phyloP scores from a whole-genome alignment of 2,888 invertebrate genomes.

The Xanthorhoe designata region DNA sequence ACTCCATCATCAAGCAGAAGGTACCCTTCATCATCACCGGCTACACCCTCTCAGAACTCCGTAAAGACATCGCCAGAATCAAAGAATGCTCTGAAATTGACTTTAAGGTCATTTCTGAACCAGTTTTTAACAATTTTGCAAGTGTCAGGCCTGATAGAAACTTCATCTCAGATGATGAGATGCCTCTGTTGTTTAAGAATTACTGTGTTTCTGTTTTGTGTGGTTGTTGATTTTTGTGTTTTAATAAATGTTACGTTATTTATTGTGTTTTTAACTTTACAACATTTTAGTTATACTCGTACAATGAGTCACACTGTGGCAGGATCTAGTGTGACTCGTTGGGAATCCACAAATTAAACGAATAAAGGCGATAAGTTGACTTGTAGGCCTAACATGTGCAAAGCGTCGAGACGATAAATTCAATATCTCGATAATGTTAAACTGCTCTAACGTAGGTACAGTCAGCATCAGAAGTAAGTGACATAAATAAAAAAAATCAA shows the following conservation, averaged over 20 bases:
- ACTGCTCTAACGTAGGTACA: too few species aligned
- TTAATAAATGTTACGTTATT: constrained; percentile 36
- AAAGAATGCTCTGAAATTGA: constrained; percentile 76
- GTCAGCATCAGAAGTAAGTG: too few species aligned
- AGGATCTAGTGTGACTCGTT: too few species aligned
- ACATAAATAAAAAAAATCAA: too few species aligned
- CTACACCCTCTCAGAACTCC: constrained; percentile 88
- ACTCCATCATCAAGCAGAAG: constrained; percentile 80
- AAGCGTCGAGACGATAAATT: too few species aligned
- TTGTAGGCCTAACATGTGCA: too few species aligned
- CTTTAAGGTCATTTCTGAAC: constrained; percentile 81
- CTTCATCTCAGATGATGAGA: constrained; percentile 89
- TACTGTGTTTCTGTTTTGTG: constrained; percentile 86
- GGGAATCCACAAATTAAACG: too few species aligned
- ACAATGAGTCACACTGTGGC: too few species aligned
- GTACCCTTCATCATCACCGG: constrained; percentile 88
- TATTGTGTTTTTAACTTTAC: background rate
- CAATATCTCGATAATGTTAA: too few species aligned
- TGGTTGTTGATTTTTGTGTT: constrained; percentile 55
- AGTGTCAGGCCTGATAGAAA: constrained; percentile 90
- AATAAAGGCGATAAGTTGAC: too few species aligned
- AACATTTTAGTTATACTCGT: too few species aligned
- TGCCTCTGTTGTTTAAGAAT: constrained; percentile 90
- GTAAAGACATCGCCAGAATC: constrained; percentile 86
- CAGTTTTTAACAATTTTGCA: constrained; percentile 87